phyloP scores from a whole-genome alignment of 2,113 vertebrate species.

The Morphnarchus princeps region DNA sequence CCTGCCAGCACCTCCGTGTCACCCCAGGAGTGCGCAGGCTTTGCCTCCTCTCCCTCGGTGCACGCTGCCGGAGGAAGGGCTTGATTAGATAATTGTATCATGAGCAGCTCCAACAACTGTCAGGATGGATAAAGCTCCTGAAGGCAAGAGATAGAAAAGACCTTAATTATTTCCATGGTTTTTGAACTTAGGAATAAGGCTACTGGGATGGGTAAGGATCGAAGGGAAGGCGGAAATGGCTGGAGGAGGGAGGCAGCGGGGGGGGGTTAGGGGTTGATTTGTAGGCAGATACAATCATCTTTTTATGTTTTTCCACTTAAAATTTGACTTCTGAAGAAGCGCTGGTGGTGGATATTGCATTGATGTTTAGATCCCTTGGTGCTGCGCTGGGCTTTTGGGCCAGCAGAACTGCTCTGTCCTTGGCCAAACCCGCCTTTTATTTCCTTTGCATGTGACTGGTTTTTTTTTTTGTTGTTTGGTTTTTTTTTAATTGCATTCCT shows the following conservation, averaged over 20 bases:
- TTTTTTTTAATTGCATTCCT: neutral
- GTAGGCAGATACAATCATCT: neutral
- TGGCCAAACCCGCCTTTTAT: neutral
- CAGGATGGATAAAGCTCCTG: neutral
- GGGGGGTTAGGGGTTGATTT: neutral
- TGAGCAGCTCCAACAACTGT: neutral
- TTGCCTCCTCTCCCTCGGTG: neutral
- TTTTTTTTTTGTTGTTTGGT: neutral
- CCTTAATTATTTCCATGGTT: neutral
- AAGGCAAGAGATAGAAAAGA: neutral
- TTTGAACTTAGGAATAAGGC: neutral
- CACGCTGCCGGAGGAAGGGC: accelerated
- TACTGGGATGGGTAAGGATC: neutral
- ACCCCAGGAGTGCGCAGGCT: accelerated
- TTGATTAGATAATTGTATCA: neutral
- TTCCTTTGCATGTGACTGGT: neutral
- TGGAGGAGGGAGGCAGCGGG: accelerated
- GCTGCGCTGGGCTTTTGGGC: accelerated
- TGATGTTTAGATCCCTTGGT: accelerated
- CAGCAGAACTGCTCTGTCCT: neutral
- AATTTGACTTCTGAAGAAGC: neutral
- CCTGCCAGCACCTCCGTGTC: neutral
- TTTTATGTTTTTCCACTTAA: neutral
- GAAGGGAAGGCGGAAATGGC: neutral
- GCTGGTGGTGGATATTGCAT: accelerated